These are phyloP conservation scores for roundworm (Caenorhabditis elegans) DNA, from an alignment of 1,140 invertebrate species.

Conservation along the genomic window WBcel235 BX284603.4:11775001-11775500, in stretches of 20 bases:
- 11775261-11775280: conserved; percentile 46
- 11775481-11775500: no score
- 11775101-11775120: conserved; percentile 44
- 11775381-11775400: no score
- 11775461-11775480: no score
- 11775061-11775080: background rate
- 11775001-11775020: background rate
- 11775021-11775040: background rate
- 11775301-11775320: conserved; percentile 47
- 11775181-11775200: conserved; percentile 37
- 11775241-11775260: conserved; percentile 31
- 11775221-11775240: background rate
- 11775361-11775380: no score
- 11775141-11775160: conserved; percentile 48
- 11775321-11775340: conserved; percentile 26
- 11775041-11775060: background rate
- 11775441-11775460: no score
- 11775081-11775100: background rate
- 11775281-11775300: conserved; percentile 34
- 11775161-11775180: conserved; percentile 46
- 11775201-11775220: background rate
- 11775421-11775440: no score
- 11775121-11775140: conserved; percentile 45
- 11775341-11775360: no score
- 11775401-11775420: no score